phyloP scores from a whole-genome alignment of 2,797 vertebrate genomes.

The Xerus rutilus region DNA sequence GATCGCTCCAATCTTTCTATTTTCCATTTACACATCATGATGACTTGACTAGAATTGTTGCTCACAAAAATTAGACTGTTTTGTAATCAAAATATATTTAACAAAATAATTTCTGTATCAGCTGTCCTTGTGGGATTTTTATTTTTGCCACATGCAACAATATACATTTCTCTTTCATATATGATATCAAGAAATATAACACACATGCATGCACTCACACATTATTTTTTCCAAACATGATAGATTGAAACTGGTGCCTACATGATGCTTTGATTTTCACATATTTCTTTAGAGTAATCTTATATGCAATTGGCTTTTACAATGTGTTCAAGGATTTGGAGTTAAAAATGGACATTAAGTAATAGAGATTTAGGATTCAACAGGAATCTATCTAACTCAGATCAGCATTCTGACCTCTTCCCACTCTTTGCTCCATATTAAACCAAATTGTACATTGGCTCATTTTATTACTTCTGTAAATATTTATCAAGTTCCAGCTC shows the following conservation, averaged over 20 bases:
- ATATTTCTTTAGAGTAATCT: not conserved
- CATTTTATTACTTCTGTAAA: not conserved
- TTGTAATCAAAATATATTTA: constrained; percentile 30
- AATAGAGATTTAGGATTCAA: not conserved
- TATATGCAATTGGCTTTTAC: constrained; percentile 21
- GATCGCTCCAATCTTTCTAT: not conserved
- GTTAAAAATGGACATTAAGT: not conserved
- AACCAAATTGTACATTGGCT: not conserved
- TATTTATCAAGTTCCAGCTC: not conserved
- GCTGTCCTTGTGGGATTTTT: not conserved
- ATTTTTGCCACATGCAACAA: not conserved
- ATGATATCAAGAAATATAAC: not conserved
- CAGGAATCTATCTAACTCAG: not conserved
- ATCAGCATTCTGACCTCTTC: not conserved
- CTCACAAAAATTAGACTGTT: not conserved
- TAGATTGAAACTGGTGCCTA: not conserved
- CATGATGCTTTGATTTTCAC: not conserved
- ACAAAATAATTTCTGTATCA: constrained; percentile 1
- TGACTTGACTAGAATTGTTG: not conserved
- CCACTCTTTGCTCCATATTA: not conserved
- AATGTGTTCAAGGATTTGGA: not conserved
- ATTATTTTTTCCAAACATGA: not conserved
- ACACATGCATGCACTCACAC: not conserved
- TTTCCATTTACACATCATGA: not conserved
- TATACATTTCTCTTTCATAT: not conserved